phyloP scores from a whole-genome alignment of 2,888 invertebrate species.

The Globia sparganii region DNA sequence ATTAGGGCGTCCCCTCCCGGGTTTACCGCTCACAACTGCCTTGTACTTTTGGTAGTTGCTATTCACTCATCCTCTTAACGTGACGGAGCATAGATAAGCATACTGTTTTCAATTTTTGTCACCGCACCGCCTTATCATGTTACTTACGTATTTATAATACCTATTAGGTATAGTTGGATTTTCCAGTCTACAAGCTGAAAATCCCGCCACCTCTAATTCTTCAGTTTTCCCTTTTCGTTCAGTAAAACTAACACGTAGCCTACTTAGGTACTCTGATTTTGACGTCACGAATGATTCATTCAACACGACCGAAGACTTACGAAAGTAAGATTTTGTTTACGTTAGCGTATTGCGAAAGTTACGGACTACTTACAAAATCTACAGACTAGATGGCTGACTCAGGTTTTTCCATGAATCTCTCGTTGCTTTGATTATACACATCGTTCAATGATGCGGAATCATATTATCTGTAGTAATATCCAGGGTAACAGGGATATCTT shows the following conservation, averaged over 20 bases:
- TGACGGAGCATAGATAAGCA: no score
- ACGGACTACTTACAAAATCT: not conserved
- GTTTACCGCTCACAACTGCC: no score
- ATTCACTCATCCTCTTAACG: no score
- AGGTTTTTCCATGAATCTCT: conserved; percentile 32
- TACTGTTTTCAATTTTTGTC: no score
- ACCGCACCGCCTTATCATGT: no score
- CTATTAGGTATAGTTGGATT: not conserved
- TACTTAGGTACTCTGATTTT: not conserved
- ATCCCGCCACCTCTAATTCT: not conserved
- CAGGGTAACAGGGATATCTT: not conserved
- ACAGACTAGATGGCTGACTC: conserved; percentile 29
- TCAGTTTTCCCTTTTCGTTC: not conserved
- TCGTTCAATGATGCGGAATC: conserved; percentile 24
- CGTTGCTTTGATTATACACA: no score
- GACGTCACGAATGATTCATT: conserved; percentile 39
- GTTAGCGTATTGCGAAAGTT: conserved; percentile 43
- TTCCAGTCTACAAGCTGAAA: not conserved
- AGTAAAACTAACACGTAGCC: not conserved
- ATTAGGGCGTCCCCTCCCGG: no score
- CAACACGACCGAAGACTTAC: conserved; percentile 4
- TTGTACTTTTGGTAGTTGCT: no score
- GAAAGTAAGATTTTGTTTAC: conserved; percentile 46
- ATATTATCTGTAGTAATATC: not conserved
- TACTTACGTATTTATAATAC: not conserved